Evolutionary conservation across 2,888 invertebrate genomes (phyloP).

Genomic region (Calephelis perditalis): DNA sequence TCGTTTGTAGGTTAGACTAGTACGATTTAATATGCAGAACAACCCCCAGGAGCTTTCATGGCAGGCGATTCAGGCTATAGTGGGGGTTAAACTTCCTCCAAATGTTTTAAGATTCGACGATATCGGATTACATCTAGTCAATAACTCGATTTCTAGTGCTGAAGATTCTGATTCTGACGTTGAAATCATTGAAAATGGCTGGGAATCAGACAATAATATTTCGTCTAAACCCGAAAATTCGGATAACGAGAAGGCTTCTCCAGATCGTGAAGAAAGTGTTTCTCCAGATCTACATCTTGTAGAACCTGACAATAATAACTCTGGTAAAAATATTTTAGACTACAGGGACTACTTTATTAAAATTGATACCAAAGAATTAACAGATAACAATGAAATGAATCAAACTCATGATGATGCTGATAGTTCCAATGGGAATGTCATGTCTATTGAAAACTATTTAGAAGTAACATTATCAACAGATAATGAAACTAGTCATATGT

Average conservation of each 20-base stretch:
- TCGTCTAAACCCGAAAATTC: constrained; percentile 67
- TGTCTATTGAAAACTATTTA: constrained; percentile 74
- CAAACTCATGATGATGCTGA: constrained; percentile 64
- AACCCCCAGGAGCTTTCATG: constrained; percentile 79
- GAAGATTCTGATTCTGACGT: constrained; percentile 75
- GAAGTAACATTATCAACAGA: constrained; percentile 74
- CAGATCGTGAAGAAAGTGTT: constrained; percentile 65
- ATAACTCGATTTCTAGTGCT: constrained; percentile 64
- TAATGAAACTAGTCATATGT: constrained; percentile 72
- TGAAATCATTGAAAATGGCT: constrained; percentile 74
- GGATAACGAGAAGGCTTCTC: constrained; percentile 68
- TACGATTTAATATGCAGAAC: constrained; percentile 78
- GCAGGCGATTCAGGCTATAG: constrained; percentile 77
- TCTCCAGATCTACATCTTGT: constrained; percentile 68
- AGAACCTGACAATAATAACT: constrained; percentile 70
- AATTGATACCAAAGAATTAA: constrained; percentile 63
- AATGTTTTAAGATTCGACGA: constrained; percentile 75
- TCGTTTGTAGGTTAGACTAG: constrained; percentile 78
- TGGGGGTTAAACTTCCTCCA: constrained; percentile 75
- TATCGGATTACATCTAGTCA: constrained; percentile 71
- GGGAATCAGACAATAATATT: constrained; percentile 71
- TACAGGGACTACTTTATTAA: constrained; percentile 63
- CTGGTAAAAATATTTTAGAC: constrained; percentile 56
- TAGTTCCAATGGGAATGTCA: constrained; percentile 69
- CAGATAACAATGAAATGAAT: constrained; percentile 51